Base-by-base conservation (phyloP, 2,888 invertebrate species). In the Himalopsyche anomala region DNA sequence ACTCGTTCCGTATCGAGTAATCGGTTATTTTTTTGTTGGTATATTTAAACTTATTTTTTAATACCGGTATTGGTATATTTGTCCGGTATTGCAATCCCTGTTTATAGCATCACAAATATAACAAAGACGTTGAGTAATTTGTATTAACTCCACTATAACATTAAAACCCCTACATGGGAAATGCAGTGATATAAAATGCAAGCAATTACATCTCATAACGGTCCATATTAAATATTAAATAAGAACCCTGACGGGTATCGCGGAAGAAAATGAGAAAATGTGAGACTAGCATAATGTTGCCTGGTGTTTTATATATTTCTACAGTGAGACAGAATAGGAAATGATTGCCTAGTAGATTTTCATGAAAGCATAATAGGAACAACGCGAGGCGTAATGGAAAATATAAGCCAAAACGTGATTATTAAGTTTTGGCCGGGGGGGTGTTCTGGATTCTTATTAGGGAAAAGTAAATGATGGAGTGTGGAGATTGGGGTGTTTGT, bases 281-380 rank as follows among this genome's bases (percentile, higher is more conserved):
- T 15, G 74, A 74, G 36, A 38, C 28, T 36, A 38, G 15, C 74
- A 74, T 74, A 74, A 74, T 74, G 74, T 81, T 28, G 42, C 51
- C n/a, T 38, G 12, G 45, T 19, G 45, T 9, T 51, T 51, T 51
- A 51, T 51, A 51, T 15, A 74, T 36, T 38, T 74, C 74, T 36
- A 74, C 74, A 36, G 36, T 55, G 69, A 79, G 84, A 85, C 83
- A 87, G 87, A 88, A 88, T 88, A 85, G 88, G 85, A 88, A 87
- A 85, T 88, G 88, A 88, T 88, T 88, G 88, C 87, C 84, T 85
- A 86, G 88, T 88, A 87, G 87, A 88, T 87, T 88, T 87, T 88
- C 88, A 88, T 88, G 88, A 88, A 88, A 88, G 85, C 81, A 84
- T 88, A 88, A 88, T 87, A 85, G 80, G 84, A 85, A 69, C 83